phyloP scores from a whole-genome alignment of 2,797 vertebrate species.

The Argyrosomus regius region DNA sequence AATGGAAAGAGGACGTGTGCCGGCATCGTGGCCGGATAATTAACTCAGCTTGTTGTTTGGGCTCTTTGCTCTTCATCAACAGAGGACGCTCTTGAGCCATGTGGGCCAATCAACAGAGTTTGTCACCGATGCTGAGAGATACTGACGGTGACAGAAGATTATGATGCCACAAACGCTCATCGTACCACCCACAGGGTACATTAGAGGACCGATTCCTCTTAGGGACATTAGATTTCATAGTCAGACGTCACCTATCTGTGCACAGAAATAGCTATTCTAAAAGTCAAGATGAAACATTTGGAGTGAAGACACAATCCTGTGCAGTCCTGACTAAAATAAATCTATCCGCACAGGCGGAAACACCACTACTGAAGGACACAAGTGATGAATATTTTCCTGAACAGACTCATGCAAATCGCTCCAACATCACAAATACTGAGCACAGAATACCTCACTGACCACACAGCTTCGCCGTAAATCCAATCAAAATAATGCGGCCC shows the following conservation, averaged over 20 bases:
- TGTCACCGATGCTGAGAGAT: conserved; percentile 37
- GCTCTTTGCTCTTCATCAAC: conserved; percentile 55
- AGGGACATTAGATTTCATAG: background rate
- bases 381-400: conserved; percentile 18
- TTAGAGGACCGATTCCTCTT: background rate
- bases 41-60: conserved; percentile 19
- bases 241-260: conserved; percentile 5
- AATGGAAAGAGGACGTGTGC: background rate
- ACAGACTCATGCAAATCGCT: conserved; percentile 49
- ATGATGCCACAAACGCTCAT: background rate
- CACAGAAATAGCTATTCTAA: background rate
- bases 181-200: background rate
- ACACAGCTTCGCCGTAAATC: conserved; percentile 49
- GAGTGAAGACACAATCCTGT: conserved; percentile 7
- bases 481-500: conserved; percentile 56
- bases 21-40: conserved; percentile 5
- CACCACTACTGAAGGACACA: conserved; percentile 34
- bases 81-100: conserved; percentile 79
- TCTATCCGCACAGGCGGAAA: conserved; percentile 27
- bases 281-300: conserved; percentile 8
- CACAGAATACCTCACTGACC: conserved; percentile 50
- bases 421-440: conserved; percentile 19
- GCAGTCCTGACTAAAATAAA: conserved; percentile 9
- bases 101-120: conserved; percentile 30
- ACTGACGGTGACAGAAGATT: conserved; percentile 25